Conservation (phyloP, 2,888 invertebrate species). For the Carcina quercana region DNA sequence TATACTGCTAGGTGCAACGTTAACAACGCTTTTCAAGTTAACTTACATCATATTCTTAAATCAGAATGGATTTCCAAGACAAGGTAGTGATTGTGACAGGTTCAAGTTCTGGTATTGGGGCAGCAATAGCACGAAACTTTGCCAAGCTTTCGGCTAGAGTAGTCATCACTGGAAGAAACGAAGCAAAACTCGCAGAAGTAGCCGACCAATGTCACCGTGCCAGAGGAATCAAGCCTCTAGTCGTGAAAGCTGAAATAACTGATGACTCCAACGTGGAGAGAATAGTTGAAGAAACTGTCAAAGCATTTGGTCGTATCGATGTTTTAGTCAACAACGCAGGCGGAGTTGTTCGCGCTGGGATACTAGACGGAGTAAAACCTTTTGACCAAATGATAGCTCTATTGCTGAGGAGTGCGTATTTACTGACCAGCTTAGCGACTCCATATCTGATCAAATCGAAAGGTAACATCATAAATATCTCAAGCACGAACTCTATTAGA, state of each 20-base stretch:
- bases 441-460: conserved; percentile 15
- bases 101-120: conserved; percentile 19
- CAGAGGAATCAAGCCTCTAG: conserved; percentile 11
- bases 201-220: conserved; percentile 7
- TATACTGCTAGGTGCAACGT: too few relatives aligned
- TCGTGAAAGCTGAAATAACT: conserved; percentile 11
- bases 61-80: conserved; percentile 8
- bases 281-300: conserved; percentile 15
- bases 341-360: conserved; percentile 6
- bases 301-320: conserved; percentile 16
- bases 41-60: too few relatives aligned
- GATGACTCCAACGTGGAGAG: conserved; percentile 14
- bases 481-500: conserved; percentile 11
- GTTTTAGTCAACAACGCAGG: conserved; percentile 21
- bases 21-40: too few relatives aligned
- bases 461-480: conserved; percentile 21
- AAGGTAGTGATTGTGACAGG: conserved; percentile 15
- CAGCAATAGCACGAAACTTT: conserved; percentile 14
- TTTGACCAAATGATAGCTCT: conserved; percentile 14
- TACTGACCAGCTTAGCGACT: conserved; percentile 13
- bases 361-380: conserved; percentile 11
- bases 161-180: conserved; percentile 15
- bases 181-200: conserved; percentile 12
- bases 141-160: conserved; percentile 15
- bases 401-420: conserved; percentile 15